Evolutionary conservation across 2,888 invertebrate genomes (phyloP).

Genomic region (Pseudococcus viburni): DNA sequence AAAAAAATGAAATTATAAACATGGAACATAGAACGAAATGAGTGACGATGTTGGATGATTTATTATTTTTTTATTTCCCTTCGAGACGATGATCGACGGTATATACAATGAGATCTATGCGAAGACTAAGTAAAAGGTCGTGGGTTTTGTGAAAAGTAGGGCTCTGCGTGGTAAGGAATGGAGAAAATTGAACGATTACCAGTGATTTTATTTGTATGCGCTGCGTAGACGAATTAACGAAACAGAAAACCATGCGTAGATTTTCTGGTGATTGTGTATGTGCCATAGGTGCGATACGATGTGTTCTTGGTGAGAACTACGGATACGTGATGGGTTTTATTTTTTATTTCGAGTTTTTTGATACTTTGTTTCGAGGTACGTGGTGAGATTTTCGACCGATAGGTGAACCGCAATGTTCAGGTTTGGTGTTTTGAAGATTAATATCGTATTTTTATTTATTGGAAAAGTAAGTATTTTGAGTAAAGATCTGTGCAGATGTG

Average conservation of each 20-base stretch:
- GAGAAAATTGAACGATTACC: background rate
- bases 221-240: background rate
- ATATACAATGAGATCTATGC: background rate
- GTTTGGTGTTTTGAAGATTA: background rate
- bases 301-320: background rate
- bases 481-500: background rate
- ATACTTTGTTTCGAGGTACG: constrained; percentile 3
- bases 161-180: background rate
- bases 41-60: constrained; percentile 11
- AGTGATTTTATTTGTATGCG: too few relatives aligned
- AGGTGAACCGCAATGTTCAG: constrained; percentile 18
- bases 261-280: background rate
- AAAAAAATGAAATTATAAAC: constrained; percentile 12
- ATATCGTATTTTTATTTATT: background rate
- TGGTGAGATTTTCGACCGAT: constrained; percentile 22
- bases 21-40: background rate
- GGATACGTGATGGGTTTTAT: background rate
- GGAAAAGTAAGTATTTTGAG: background rate
- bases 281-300: background rate
- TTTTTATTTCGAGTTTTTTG: background rate
- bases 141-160: background rate
- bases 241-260: constrained; percentile 1
- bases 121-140: background rate
- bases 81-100: constrained; percentile 15
- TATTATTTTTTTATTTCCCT: background rate